A percentile compares a stretch with the other conserved stretches of the same genome.
phyloP scores from a whole-genome alignment of 2,888 invertebrate species.

The Erebia palarica region DNA sequence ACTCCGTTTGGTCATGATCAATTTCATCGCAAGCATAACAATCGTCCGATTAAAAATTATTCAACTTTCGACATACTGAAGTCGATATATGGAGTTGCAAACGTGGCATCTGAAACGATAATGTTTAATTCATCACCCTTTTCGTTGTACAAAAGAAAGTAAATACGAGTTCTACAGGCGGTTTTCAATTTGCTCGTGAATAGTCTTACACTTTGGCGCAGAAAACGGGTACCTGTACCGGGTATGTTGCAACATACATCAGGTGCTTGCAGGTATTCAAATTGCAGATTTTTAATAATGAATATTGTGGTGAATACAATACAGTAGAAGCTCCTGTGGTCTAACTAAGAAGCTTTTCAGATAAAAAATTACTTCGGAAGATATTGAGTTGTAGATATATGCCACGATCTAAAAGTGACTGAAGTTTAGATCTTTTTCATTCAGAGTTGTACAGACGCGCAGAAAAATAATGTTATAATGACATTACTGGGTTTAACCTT shows the following conservation, averaged over 20 bases:
- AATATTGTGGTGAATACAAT: not conserved
- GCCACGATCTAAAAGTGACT: not conserved
- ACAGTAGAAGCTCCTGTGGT: not conserved
- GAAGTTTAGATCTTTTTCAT: not conserved
- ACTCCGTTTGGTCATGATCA: constrained; percentile 28
- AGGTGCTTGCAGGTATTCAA: constrained; percentile 17
- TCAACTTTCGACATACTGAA: constrained; percentile 26
- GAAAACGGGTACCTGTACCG: constrained; percentile 17
- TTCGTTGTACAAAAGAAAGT: constrained; percentile 24
- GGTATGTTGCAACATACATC: constrained; percentile 16
- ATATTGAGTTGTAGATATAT: not conserved
- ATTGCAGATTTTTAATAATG: constrained; percentile 32
- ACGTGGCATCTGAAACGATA: constrained; percentile 30
- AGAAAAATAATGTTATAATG: constrained; percentile 28
- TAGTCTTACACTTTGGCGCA: constrained; percentile 27
- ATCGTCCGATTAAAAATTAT: constrained; percentile 25
- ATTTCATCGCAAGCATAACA: constrained; percentile 25
- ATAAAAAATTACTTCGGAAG: constrained; percentile 11
- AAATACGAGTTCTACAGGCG: constrained; percentile 23
- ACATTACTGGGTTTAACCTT: constrained; percentile 31
- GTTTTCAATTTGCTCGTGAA: constrained; percentile 32
- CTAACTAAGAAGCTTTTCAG: constrained; percentile 10
- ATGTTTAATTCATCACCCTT: constrained; percentile 28
- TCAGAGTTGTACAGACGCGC: constrained; percentile 13
- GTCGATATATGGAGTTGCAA: constrained; percentile 28